A percentile compares a stretch with the other conserved stretches of the same genome.
Conservation (phyloP, 2,888 invertebrate genomes). For the Parasteatoda lunata region DNA sequence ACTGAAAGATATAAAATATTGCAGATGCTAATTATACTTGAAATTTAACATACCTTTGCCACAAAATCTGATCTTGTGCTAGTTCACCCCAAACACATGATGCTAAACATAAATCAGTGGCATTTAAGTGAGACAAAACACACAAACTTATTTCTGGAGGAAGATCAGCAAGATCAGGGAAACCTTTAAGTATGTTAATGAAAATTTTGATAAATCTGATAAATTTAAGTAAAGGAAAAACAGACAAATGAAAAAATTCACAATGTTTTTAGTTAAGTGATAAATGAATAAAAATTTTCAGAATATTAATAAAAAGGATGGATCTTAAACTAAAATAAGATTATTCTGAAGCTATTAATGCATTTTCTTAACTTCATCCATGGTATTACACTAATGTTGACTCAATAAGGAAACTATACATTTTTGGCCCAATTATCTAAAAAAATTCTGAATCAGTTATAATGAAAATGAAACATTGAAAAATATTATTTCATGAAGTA, state of each 20-base stretch:
- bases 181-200: conserved; percentile 63
- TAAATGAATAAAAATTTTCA: background rate
- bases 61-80: conserved; percentile 76
- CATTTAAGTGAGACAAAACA: conserved; percentile 76
- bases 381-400: too few species aligned
- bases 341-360: background rate
- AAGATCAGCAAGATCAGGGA: conserved; percentile 75
- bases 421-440: too few species aligned
- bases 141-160: conserved; percentile 76
- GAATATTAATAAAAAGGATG: background rate
- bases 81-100: conserved; percentile 77
- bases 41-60: conserved; percentile 74
- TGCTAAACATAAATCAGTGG: conserved; percentile 77
- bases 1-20: too few species aligned
- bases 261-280: background rate
- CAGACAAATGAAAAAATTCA: too few species aligned
- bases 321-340: background rate
- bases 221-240: too few species aligned
- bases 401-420: too few species aligned
- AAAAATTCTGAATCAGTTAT: too few species aligned
- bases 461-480: too few species aligned
- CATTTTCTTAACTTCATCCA: background rate
- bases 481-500: too few species aligned
- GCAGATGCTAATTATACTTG: too few species aligned
- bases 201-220: too few species aligned